Conservation (phyloP, 2,888 invertebrate species). For the Hermaeophaga mercurialis region DNA sequence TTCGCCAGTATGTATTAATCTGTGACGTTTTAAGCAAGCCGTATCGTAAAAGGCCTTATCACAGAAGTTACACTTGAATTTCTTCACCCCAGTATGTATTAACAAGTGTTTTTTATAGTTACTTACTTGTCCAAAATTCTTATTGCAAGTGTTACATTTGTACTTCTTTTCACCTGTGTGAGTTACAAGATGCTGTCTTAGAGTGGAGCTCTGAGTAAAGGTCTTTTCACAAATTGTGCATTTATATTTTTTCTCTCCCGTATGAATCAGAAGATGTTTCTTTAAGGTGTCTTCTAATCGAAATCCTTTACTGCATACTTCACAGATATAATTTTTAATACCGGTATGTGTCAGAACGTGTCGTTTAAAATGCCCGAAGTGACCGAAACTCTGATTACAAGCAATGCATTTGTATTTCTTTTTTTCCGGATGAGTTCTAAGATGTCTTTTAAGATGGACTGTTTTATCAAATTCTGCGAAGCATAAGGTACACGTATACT, state of each 20-base stretch:
- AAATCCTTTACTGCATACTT: slow-evolving; percentile 4
- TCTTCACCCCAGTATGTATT: slow-evolving; percentile 5
- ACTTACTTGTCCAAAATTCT: slow-evolving; percentile 2
- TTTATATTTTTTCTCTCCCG: slow-evolving; percentile 5
- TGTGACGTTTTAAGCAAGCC: slow-evolving; percentile 3
- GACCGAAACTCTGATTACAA: slow-evolving; percentile 7
- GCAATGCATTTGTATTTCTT: slow-evolving; percentile 8
- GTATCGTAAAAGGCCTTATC: slow-evolving; percentile 6
- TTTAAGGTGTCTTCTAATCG: slow-evolving; percentile 4
- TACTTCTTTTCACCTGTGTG: slow-evolving; percentile 7
- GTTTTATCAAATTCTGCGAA: slow-evolving; percentile 5
- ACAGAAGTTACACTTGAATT: slow-evolving; percentile 4
- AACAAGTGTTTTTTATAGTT: slow-evolving; percentile 6
- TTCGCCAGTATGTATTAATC: slow-evolving; percentile 1
- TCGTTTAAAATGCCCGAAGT: slow-evolving; percentile 4
- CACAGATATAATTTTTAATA: slow-evolving; percentile 3
- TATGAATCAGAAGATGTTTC: slow-evolving; percentile 7
- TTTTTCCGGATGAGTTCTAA: slow-evolving; percentile 6
- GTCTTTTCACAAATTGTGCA: slow-evolving; percentile 8
- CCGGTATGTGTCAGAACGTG: slow-evolving; percentile 1
- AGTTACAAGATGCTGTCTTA: slow-evolving; percentile 3
- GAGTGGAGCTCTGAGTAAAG: slow-evolving; percentile 2
- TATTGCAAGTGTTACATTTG: background rate
- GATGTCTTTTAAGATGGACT: background rate
- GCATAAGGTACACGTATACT: slow-evolving; percentile 3